phyloP scores from a whole-genome alignment of 2,113 vertebrate species.

The Tachysurus vachellii region DNA sequence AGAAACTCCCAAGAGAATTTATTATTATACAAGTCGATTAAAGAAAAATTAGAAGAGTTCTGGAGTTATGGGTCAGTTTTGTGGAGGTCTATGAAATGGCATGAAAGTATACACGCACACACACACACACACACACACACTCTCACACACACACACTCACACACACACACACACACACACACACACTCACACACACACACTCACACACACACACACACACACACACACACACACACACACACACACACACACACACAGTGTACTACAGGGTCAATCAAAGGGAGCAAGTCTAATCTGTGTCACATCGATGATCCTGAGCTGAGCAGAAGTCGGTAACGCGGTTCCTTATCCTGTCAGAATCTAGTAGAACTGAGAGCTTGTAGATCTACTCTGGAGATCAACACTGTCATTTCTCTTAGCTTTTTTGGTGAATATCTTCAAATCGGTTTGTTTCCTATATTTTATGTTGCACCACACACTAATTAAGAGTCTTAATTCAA shows the following conservation, averaged over 20 bases:
- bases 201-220: too few species aligned
- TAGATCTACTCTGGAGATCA: constrained; percentile 5
- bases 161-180: constrained; percentile 1
- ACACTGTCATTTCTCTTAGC: constrained; percentile 43
- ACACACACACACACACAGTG: constrained; percentile 17
- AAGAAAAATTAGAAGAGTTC: neutral
- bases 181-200: constrained; percentile 5
- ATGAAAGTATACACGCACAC: neutral
- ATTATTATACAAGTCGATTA: neutral
- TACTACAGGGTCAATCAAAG: constrained; percentile 19
- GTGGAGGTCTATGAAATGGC: neutral
- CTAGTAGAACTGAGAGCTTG: constrained; percentile 30
- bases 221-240: too few species aligned
- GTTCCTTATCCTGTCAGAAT: constrained; percentile 49
- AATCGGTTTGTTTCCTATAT: neutral
- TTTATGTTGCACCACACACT: neutral
- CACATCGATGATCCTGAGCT: constrained; percentile 69
- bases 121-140: too few species aligned
- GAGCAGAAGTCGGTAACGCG: constrained; percentile 58
- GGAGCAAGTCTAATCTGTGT: constrained; percentile 62
- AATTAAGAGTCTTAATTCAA: neutral
- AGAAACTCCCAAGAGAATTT: neutral
- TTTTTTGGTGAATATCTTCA: constrained; percentile 16
- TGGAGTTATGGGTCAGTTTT: neutral
- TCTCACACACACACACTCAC: too few species aligned